Conservation (phyloP, 2,888 invertebrate genomes). For the Melanostoma scalare region DNA sequence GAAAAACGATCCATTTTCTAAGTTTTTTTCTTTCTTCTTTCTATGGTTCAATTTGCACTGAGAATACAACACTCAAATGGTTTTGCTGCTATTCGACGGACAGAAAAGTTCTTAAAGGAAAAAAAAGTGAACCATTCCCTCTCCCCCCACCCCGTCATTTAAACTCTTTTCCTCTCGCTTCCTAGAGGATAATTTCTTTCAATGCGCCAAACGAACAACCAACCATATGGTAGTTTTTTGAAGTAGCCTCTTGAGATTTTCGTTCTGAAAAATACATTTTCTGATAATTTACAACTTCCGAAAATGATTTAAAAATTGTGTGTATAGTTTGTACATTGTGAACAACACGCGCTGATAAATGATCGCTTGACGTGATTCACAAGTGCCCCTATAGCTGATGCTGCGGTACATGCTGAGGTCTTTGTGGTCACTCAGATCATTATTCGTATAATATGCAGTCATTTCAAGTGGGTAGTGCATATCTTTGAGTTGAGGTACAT, state of each 20-base stretch:
- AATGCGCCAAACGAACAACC: conserved; percentile 29
- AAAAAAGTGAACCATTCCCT: not conserved
- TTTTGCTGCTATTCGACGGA: conserved; percentile 27
- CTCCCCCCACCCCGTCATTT: not conserved
- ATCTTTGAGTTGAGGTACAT: conserved; percentile 20
- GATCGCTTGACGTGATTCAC: conserved; percentile 53
- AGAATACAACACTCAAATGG: conserved; percentile 1
- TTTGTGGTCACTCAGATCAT: conserved; percentile 22
- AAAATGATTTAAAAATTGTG: conserved; percentile 51
- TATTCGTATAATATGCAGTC: not conserved
- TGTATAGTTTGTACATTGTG: conserved; percentile 13
- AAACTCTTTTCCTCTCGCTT: not conserved
- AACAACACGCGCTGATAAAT: conserved; percentile 60
- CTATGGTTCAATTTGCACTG: conserved; percentile 16
- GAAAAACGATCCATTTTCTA: conserved; percentile 37
- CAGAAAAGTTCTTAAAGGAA: too few relatives aligned
- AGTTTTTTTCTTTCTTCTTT: conserved; percentile 8
- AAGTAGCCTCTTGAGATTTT: conserved; percentile 62
- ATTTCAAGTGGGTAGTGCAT: conserved; percentile 18
- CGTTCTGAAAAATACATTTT: conserved; percentile 39
- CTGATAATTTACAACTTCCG: conserved; percentile 70
- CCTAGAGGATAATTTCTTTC: conserved; percentile 48
- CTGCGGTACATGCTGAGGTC: not conserved
- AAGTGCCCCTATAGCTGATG: conserved; percentile 13
- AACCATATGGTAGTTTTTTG: conserved; percentile 53